Evolutionary conservation across 2,888 invertebrate species (phyloP), one percentile per base, ranked within the genome.

Genomic region (Acrobeloides nanus): DNA sequence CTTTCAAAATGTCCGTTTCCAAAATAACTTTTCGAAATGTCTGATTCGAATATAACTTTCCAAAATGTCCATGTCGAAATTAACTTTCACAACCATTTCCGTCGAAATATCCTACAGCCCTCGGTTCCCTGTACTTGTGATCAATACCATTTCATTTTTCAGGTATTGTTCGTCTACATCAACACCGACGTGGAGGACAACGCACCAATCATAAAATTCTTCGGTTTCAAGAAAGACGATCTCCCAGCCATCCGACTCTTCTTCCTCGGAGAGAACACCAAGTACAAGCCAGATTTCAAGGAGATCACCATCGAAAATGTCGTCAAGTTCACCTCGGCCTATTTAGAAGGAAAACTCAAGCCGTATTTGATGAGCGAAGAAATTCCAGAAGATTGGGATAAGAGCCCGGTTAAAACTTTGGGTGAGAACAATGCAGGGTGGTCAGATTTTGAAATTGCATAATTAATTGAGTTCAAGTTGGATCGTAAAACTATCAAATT

Each of bases 201-300:
- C 78, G 84, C 85, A 69, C 82, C 95, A 74, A 95, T 99, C 76
- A 81, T 97, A 75, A 97, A 99, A 79, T 99, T 93, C 87, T 99
- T 99, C 78, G 95, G 93, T 67, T 84, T 95, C 83, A 87, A 85
- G 79, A 86, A 87, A 76, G 86, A 86, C n/a, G 89, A 79, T 29
- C 71, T 75, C 33, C 79, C 79, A 40, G 72, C 78, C 48, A 58
- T 74, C 48, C 70, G 73, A 65, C 81, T 97, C 59, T 95, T 97
- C 76, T 85, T 85, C 59, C 80, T 97, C 57, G 90, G 90, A 76
- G 89, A 93, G 69, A 90, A 92, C 75, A 84, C 86, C 74, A 93
- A 93, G 76, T 97, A 85, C 82, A 95, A 93, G 78, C 95, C 95
- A 24, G 75, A 76, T 50, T 69, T 68, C 51, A 81, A 82, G 41